Evolutionary conservation across 2,797 vertebrate genomes (phyloP), one percentile per base, ranked within the genome.

Genomic region (Betta splendens): DNA sequence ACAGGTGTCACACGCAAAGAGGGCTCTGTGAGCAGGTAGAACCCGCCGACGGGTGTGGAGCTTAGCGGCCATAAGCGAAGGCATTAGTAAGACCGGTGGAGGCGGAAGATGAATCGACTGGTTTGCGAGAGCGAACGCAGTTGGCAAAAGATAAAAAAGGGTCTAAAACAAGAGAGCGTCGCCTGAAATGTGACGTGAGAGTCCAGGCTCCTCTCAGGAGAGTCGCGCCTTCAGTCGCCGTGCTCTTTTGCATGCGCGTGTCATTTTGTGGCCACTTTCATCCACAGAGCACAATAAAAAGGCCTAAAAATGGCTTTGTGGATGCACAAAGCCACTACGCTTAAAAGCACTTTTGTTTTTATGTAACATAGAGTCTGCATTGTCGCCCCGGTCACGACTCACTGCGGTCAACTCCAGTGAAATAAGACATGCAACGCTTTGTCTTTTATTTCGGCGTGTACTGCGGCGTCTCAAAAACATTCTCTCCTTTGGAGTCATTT

Each of bases 71-170:
- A 52, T 54, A 31, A 67, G 57, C 48, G 46, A 55, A 75, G 72
- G 49, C 63, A 76, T 76, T 70, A 72, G 80, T 79, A 70, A n/a
- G n/a, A 66, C 53, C 36, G 47, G 20, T 39, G 49, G 61, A 64
- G 35, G 57, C 5, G 18, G 53, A 16, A 73, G 72, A 49, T 28
- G 39, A n/a, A n/a, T n/a, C n/a, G n/a, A n/a, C 32, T 60, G 62
- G 43, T 53, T 20, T 50, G 53, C 23, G 16, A 3, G 17, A 65
- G 56, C 75, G 69, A 68, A 83, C 50, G 66, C 69, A 74, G 33
- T 9, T 55, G 72, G 68, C 60, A 77, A 77, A 77, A 72, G 78
- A n/a, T n/a, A n/a, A n/a, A n/a, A n/a, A n/a, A n/a, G n/a, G n/a
- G n/a, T n/a, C n/a, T n/a, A 47, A 72, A 69, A 45, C 23, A 33